Conservation (phyloP, 2,113 vertebrate species). For the Stomatorhinus ivindoensis region DNA sequence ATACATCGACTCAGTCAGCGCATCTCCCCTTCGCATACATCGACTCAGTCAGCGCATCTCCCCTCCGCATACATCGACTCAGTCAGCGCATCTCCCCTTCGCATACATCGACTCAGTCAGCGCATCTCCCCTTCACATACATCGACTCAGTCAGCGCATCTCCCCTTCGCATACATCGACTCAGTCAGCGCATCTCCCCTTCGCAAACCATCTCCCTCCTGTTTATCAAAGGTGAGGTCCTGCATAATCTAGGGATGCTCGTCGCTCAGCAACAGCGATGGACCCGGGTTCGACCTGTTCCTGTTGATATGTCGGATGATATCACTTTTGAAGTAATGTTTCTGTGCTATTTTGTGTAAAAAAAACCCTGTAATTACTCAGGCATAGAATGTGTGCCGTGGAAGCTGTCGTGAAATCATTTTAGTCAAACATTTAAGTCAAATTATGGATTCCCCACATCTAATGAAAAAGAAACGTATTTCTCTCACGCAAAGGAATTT, state of each 20-base stretch:
- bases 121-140: not conserved
- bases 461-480: not conserved
- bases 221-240: not conserved
- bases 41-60: not conserved
- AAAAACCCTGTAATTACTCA: not conserved
- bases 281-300: not conserved
- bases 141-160: not conserved
- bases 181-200: not conserved
- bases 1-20: not conserved
- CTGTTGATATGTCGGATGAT: not conserved
- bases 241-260: not conserved
- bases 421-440: not conserved
- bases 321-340: not conserved
- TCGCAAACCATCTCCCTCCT: not conserved
- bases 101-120: not conserved
- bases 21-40: not conserved
- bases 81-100: not conserved
- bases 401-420: not conserved
- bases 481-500: not conserved
- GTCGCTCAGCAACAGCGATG: not conserved
- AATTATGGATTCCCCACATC: not conserved
- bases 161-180: not conserved
- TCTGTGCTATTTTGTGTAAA: not conserved
- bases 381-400: not conserved
- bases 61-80: not conserved